Conservation (phyloP, 2,888 invertebrate genomes). For the Drosophila ustulata region DNA sequence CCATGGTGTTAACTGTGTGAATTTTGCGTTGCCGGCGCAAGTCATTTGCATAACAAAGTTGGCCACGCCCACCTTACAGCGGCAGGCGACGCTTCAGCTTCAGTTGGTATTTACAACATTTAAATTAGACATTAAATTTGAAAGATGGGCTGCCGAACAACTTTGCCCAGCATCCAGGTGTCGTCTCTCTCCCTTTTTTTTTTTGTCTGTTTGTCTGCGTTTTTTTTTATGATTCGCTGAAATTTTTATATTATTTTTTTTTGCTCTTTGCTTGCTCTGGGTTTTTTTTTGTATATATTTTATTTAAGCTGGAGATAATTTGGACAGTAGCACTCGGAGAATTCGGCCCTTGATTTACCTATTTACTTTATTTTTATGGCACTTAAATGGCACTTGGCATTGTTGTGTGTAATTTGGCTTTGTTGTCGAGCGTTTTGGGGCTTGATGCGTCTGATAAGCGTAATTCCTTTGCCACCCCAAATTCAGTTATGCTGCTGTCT, state of each 20-base stretch:
- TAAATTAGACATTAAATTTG: constrained; percentile 81
- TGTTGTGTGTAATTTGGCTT: constrained; percentile 66
- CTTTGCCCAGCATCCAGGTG: constrained; percentile 61
- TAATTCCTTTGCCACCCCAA: constrained; percentile 33
- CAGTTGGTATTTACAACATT: constrained; percentile 70
- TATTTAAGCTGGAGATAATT: constrained; percentile 72
- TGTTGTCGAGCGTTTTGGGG: constrained; percentile 52
- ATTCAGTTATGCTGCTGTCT: constrained; percentile 11
- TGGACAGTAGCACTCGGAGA: constrained; percentile 34
- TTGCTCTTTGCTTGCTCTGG: neutral
- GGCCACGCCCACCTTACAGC: constrained; percentile 37
- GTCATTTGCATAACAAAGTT: constrained; percentile 80
- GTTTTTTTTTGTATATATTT: constrained; percentile 44
- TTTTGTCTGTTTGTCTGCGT: constrained; percentile 3
- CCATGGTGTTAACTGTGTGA: constrained; percentile 73
- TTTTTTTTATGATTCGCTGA: constrained; percentile 40
- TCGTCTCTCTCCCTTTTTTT: constrained; percentile 11
- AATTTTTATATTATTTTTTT: constrained; percentile 27
- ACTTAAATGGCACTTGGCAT: constrained; percentile 68
- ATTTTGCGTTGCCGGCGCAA: constrained; percentile 60
- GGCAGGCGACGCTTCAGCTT: constrained; percentile 28
- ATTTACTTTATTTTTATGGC: constrained; percentile 76
- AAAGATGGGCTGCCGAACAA: constrained; percentile 75
- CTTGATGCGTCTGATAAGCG: constrained; percentile 69
- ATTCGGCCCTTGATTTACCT: constrained; percentile 66